Conservation (phyloP, 1,140 invertebrate genomes). For the Scaptomyza pallida region DNA sequence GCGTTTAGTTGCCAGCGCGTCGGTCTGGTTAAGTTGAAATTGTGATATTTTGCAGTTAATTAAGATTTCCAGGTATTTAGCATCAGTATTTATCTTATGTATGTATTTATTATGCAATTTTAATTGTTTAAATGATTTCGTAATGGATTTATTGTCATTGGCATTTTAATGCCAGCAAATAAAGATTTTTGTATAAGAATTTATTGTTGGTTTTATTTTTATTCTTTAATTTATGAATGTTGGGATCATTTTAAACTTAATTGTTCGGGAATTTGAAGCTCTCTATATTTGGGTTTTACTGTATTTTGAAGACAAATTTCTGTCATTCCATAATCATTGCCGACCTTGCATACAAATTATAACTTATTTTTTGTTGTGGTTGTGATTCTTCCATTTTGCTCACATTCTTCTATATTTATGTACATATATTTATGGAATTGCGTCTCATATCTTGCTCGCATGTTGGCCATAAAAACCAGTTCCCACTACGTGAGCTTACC, state of each 20-base stretch:
- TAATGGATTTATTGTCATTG: conserved; percentile 79
- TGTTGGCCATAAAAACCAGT: conserved; percentile 53
- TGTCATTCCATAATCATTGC: conserved; percentile 13
- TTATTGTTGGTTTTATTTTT: no score
- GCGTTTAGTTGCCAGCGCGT: conserved; percentile 67
- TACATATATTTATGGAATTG: conserved; percentile 57
- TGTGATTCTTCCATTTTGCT: conserved; percentile 37
- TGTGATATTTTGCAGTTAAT: conserved; percentile 82
- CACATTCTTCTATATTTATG: conserved; percentile 25
- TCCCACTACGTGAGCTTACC: conserved; percentile 44
- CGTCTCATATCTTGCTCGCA: conserved; percentile 60
- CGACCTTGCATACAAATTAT: conserved; percentile 18
- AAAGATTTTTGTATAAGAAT: conserved; percentile 54
- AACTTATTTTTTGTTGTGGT: conserved; percentile 18
- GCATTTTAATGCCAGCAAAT: conserved; percentile 74
- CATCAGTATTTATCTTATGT: conserved; percentile 76
- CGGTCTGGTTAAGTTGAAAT: conserved; percentile 62
- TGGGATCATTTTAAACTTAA: no score
- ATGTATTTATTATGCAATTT: conserved; percentile 82
- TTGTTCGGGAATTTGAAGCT: no score
- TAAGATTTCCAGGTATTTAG: conserved; percentile 81
- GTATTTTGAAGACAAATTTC: conserved; percentile 13
- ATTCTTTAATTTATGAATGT: not conserved
- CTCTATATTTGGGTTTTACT: not conserved
- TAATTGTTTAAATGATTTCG: conserved; percentile 79